Evolutionary conservation across 2,888 invertebrate species (phyloP).

Genomic region (Brachylomia viminalis): DNA sequence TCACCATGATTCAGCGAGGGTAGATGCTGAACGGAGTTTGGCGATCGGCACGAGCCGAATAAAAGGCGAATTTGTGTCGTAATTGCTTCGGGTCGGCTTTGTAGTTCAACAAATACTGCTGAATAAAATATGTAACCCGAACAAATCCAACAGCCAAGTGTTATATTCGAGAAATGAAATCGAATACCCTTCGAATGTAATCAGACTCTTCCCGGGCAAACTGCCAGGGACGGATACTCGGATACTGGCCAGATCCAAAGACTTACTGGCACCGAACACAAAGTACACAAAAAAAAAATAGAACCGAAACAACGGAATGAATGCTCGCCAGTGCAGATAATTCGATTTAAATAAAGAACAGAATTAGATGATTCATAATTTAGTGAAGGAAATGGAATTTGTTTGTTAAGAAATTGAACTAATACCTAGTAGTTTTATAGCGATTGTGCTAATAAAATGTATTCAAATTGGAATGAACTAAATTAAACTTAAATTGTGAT

Average conservation of each 20-base stretch:
- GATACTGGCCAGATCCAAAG: constrained; percentile 63
- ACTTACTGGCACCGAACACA: constrained; percentile 65
- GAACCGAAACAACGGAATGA: constrained; percentile 52
- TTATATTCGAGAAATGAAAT: constrained; percentile 70
- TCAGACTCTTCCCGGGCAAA: constrained; percentile 69
- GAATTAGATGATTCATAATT: constrained; percentile 32
- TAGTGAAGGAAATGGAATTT: constrained; percentile 23
- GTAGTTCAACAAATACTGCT: background rate
- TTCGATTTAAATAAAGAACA: constrained; percentile 43
- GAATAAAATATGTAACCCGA: background rate
- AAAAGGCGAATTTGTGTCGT: background rate
- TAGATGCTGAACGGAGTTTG: background rate
- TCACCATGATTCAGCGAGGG: too few relatives aligned
- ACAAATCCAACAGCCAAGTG: constrained; percentile 52
- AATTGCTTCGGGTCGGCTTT: background rate
- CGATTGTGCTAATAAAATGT: background rate
- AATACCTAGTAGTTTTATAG: background rate
- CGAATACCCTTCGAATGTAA: constrained; percentile 71
- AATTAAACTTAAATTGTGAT: background rate
- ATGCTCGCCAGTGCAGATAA: constrained; percentile 42
- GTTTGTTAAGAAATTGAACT: constrained; percentile 1
- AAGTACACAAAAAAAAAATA: constrained; percentile 47
- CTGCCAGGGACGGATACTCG: constrained; percentile 67
- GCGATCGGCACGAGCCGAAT: background rate
- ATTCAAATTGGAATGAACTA: background rate